Percentiles rank a stretch among this genome's conserved stretches.
Evolutionary conservation across 2,888 invertebrate species (phyloP).

Genomic region (Ectemnius lituratus): DNA sequence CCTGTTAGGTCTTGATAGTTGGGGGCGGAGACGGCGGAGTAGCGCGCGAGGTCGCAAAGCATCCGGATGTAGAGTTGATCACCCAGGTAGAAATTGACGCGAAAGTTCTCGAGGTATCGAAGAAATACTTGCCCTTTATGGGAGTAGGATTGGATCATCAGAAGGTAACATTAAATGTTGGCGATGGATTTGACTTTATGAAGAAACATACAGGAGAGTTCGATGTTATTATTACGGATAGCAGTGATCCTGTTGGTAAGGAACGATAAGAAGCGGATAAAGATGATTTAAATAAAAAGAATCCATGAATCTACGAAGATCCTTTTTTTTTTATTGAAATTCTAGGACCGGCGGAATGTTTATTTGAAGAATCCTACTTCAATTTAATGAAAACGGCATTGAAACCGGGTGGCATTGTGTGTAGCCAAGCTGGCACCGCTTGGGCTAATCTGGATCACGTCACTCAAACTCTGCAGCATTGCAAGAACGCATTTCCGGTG

Average conservation of each 20-base stretch:
- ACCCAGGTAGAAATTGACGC: conserved; percentile 97
- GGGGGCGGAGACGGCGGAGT: conserved; percentile 99
- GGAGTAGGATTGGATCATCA: conserved; percentile 90
- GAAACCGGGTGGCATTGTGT: conserved; percentile 92
- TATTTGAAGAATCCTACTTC: conserved; percentile 91
- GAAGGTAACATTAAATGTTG: conserved; percentile 90
- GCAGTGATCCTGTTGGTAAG: conserved; percentile 96
- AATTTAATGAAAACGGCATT: conserved; percentile 90
- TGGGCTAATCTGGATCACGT: conserved; percentile 92
- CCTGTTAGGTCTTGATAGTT: conserved; percentile 88
- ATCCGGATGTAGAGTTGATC: conserved; percentile 91
- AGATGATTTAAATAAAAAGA: background rate
- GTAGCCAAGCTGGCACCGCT: conserved; percentile 90
- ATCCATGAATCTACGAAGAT: background rate
- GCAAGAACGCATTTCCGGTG: conserved; percentile 87
- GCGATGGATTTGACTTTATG: conserved; percentile 97
- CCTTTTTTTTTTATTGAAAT: background rate
- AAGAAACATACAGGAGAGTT: conserved; percentile 90
- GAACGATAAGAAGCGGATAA: conserved; percentile 13
- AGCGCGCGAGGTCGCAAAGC: conserved; percentile 95
- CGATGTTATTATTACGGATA: conserved; percentile 99
- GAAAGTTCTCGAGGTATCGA: conserved; percentile 93
- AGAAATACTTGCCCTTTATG: conserved; percentile 94
- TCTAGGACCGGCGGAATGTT: conserved; percentile 83
- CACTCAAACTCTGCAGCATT: conserved; percentile 86